Conservation (phyloP, 2,797 vertebrate species). For the Geotrypetes seraphini region DNA sequence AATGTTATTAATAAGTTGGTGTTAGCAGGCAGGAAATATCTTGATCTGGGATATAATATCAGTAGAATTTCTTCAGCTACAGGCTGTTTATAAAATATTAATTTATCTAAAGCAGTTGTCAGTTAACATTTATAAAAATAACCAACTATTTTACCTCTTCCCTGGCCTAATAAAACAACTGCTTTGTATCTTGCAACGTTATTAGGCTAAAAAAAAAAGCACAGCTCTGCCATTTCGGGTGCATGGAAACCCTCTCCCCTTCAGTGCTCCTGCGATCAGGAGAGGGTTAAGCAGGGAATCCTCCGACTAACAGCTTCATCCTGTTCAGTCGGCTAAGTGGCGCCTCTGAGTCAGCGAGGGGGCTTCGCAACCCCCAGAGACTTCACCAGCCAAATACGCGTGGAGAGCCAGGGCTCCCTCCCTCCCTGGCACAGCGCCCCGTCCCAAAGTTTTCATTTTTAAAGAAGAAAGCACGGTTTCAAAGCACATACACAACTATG, state of each 20-base stretch:
- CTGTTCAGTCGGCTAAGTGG: constrained; percentile 72
- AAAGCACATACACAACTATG: constrained; percentile 5
- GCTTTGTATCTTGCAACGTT: too few relatives aligned
- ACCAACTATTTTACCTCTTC: constrained; percentile 2
- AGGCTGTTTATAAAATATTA: constrained; percentile 20
- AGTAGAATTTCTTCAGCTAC: constrained; percentile 9
- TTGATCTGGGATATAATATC: constrained; percentile 9
- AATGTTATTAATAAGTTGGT: too few relatives aligned
- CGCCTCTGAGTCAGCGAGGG: constrained; percentile 70
- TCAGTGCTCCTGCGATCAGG: accelerated
- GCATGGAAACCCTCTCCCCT: too few relatives aligned
- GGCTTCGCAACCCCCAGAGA: constrained; percentile 68
- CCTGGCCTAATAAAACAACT: constrained; percentile 15
- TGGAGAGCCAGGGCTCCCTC: constrained; percentile 27
- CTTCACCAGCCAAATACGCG: constrained; percentile 66
- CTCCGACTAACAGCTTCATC: constrained; percentile 63
- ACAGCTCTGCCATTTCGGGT: constrained; percentile 3
- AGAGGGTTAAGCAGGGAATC: neutral
- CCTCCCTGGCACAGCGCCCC: constrained; percentile 11
- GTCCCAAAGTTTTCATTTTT: neutral
- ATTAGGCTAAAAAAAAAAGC: too few relatives aligned
- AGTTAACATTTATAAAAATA: constrained; percentile 11
- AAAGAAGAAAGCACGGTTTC: constrained; percentile 17
- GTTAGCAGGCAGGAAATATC: neutral
- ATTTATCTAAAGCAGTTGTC: constrained; percentile 17